Conservation (phyloP, 2,888 invertebrate genomes). For the Amphipoea oculea region DNA sequence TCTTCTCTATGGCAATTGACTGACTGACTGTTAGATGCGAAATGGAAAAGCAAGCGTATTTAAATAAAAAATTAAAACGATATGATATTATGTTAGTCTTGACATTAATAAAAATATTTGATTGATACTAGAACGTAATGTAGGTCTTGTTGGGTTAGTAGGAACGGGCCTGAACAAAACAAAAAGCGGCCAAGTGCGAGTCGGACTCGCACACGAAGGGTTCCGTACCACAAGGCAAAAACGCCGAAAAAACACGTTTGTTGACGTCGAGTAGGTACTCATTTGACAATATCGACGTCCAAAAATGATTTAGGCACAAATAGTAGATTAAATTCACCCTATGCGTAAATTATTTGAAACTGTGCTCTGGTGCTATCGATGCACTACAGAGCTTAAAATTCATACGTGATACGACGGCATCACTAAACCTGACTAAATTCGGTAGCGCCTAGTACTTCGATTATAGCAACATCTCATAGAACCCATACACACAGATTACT, state of each 20-base stretch:
- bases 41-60: not conserved
- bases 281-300: too few species aligned
- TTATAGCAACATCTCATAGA: not conserved
- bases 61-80: not conserved
- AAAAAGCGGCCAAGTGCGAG: not conserved
- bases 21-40: not conserved
- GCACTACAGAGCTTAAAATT: not conserved
- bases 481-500: not conserved
- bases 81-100: not conserved
- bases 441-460: not conserved
- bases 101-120: too few species aligned
- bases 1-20: too few species aligned
- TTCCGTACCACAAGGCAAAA: too few species aligned
- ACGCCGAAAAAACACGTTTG: too few species aligned
- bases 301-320: too few species aligned
- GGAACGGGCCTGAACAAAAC: not conserved
- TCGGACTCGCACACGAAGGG: too few species aligned
- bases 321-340: not conserved
- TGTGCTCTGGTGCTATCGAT: not conserved
- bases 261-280: too few species aligned
- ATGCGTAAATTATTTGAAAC: not conserved
- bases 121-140: not conserved
- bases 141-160: not conserved
- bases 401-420: not conserved
- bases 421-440: not conserved